Conservation (phyloP, 2,113 vertebrate genomes). For the Corvus hawaiiensis region DNA sequence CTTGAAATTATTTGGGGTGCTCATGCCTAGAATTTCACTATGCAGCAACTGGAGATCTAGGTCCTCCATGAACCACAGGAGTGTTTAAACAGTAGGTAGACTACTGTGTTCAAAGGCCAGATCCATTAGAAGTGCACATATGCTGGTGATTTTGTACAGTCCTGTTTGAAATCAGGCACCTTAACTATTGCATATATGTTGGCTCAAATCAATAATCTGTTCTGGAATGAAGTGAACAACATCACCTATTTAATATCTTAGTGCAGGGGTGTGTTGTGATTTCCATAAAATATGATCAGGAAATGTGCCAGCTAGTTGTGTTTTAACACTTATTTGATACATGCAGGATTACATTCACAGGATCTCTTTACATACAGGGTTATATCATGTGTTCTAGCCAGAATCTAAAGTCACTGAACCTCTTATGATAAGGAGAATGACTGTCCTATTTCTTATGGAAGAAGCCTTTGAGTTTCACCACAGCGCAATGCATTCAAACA, state of each 20-base stretch:
- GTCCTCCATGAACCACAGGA: accelerated
- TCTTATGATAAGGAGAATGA: neutral
- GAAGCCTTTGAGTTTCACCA: neutral
- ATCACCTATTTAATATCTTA: neutral
- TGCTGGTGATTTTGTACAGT: neutral
- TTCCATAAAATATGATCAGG: neutral
- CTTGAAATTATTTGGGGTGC: neutral
- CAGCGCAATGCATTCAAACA: neutral
- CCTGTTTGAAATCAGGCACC: neutral
- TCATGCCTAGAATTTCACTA: neutral
- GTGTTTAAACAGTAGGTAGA: neutral
- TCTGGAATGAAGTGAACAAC: neutral
- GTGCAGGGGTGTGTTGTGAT: neutral
- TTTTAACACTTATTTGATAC: neutral
- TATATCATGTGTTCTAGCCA: neutral
- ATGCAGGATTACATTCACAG: neutral
- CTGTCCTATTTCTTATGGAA: neutral
- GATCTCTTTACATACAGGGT: neutral
- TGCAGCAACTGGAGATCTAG: neutral
- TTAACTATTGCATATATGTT: neutral
- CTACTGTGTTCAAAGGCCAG: neutral
- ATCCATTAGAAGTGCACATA: neutral
- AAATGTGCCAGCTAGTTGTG: neutral
- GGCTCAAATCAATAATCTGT: neutral
- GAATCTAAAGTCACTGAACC: neutral